phyloP scores from a whole-genome alignment of 2,888 invertebrate species.

The Nomada goodeniana region DNA sequence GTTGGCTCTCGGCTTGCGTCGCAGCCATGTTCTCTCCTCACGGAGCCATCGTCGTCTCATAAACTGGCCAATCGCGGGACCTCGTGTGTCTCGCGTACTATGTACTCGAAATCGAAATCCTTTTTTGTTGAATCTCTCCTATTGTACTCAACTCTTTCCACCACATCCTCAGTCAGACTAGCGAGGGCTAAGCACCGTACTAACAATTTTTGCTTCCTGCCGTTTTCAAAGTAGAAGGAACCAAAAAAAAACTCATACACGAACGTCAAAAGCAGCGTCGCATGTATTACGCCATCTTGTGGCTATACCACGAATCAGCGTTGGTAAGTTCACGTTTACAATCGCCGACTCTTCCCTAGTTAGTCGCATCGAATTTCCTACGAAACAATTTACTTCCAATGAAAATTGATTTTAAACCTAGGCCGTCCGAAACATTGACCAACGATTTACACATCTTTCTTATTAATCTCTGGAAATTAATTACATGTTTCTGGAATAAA shows the following conservation, averaged over 20 bases:
- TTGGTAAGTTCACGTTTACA: constrained; percentile 47
- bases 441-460: neutral
- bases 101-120: constrained; percentile 71
- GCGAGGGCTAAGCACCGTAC: constrained; percentile 58
- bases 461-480: neutral
- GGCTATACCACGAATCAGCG: constrained; percentile 43
- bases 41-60: constrained; percentile 79
- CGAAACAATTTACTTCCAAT: constrained; percentile 13
- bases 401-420: neutral
- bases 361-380: neutral
- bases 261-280: constrained; percentile 82
- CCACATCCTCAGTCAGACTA: constrained; percentile 75
- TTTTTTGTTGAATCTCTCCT: constrained; percentile 63
- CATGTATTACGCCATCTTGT: constrained; percentile 78
- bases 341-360: constrained; percentile 30
- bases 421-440: neutral
- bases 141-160: constrained; percentile 72
- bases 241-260: constrained; percentile 72
- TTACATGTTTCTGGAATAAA: neutral
- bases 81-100: constrained; percentile 75
- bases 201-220: constrained; percentile 71
- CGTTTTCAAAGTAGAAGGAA: constrained; percentile 70
- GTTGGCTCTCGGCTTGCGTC: constrained; percentile 93
- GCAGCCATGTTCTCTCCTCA: constrained; percentile 90
- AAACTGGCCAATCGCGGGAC: constrained; percentile 79